Percentiles rank a stretch among this genome's conserved stretches.
phyloP scores from a whole-genome alignment of 2,113 vertebrate species.

The Gobius niger region DNA sequence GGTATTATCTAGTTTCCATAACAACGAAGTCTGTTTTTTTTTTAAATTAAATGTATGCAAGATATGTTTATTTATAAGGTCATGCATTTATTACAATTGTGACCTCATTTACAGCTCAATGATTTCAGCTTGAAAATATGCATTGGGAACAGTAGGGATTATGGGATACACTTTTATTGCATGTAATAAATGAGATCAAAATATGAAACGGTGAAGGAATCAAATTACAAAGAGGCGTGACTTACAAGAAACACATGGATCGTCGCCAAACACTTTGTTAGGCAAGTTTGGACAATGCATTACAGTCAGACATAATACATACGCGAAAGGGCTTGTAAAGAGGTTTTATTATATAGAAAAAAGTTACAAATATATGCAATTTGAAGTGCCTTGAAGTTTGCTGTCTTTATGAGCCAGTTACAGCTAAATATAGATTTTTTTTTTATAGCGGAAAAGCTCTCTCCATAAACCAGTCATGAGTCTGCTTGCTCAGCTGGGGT shows the following conservation, averaged over 20 bases:
- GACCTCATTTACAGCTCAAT: no score
- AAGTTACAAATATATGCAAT: not conserved
- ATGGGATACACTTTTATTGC: not conserved
- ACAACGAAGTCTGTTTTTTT: not conserved
- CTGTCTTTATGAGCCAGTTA: no score
- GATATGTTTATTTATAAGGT: not conserved
- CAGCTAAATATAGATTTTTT: no score
- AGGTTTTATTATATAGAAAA: constrained; percentile 30
- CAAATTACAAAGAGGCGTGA: constrained; percentile 57
- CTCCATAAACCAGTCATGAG: not conserved
- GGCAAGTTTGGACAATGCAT: not conserved
- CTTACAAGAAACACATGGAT: constrained; percentile 64
- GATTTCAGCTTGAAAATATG: no score
- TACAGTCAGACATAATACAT: constrained; percentile 14
- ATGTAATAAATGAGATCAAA: not conserved
- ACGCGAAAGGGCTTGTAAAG: constrained; percentile 7
- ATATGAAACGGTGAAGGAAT: constrained; percentile 36
- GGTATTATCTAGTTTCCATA: constrained; percentile 66
- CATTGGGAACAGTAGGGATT: no score
- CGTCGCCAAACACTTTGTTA: constrained; percentile 58
- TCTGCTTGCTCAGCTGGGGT: no score
- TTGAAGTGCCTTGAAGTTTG: not conserved
- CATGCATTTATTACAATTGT: not conserved
- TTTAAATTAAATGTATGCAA: not conserved
- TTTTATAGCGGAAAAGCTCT: not conserved